Evolutionary conservation across 1,140 invertebrate species (phyloP), one percentile per base, ranked within the genome.

Genomic region (Drosophila erecta): DNA sequence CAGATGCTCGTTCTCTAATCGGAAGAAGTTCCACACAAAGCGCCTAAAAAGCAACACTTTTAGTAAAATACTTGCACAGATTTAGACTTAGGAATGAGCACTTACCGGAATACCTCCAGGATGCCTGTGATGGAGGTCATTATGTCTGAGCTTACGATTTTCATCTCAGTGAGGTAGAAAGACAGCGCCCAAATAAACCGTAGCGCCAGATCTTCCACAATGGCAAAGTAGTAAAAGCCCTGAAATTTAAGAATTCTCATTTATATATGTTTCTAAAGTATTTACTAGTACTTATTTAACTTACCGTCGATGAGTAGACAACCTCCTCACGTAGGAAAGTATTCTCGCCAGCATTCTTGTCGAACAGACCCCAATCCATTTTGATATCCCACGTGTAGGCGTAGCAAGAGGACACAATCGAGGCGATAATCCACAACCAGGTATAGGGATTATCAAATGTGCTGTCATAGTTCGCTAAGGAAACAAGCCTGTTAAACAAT

Each of bases 1-100:
- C 6, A 99, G 93, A 94, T 99, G 99, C 91, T 99, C 99, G 93
- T 99, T 99, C 93, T 99, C 99, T 72, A 99, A 92, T 1, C 99
- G 98, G 94, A 99, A 99, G 92, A 98, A 99, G 93, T 99, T 99
- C 99, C 99, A 99, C 38, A 99, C 95, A 93, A 99, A 99, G 61
- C 98, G 94, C 83, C 98, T 98, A 80, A 40, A 71, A 90, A 49
- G 20, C 33, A 22, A 46, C 0, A 22, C 5, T 30, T 3, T 14
- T 15, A 5, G 43, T 27, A 40, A 47, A 24, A 8, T 8, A 12
- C 3, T 20, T 38, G 1, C 0, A 3, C n/a, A 3, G 1, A 1
- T 10, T 44, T 1, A 3, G 11, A 4, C 44, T 17, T 1, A 11
- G 24, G 8, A 3, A 33, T 15, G 1, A 3, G 2, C 5, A 33